phyloP scores from a whole-genome alignment of 2,888 invertebrate genomes.

The Dioctria linearis region DNA sequence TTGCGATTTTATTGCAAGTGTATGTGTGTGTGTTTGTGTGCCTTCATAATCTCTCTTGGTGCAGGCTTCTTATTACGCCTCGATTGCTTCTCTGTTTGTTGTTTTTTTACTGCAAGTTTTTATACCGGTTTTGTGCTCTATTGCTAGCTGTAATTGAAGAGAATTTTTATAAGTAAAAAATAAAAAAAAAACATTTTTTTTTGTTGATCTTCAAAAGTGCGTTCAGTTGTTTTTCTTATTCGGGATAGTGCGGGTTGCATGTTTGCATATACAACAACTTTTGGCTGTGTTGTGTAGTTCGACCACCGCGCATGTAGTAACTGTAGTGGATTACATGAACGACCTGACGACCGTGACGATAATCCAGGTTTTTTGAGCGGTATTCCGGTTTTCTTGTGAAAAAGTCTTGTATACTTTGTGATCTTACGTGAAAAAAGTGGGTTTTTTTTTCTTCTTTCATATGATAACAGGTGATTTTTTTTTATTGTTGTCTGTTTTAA shows the following conservation, averaged over 20 bases:
- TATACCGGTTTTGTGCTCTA: conserved; percentile 35
- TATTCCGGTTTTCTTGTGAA: background rate
- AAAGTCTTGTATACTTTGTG: background rate
- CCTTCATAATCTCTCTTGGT: background rate
- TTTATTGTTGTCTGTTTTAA: background rate
- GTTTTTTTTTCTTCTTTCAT: too few relatives aligned
- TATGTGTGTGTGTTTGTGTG: background rate
- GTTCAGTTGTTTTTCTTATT: background rate
- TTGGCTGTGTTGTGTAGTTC: background rate
- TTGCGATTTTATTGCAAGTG: background rate
- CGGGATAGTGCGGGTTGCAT: background rate
- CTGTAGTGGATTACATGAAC: background rate
- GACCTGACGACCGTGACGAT: background rate
- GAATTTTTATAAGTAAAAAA: conserved; percentile 3
- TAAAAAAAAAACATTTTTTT: background rate
- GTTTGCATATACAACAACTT: background rate
- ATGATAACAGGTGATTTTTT: background rate
- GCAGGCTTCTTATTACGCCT: too few relatives aligned
- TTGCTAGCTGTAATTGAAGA: conserved; percentile 34
- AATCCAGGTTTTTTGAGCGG: background rate
- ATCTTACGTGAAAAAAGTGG: background rate
- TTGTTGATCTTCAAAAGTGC: conserved; percentile 30
- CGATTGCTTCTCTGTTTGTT: background rate
- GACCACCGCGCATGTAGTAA: background rate
- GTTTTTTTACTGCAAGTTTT: conserved; percentile 13